These are phyloP conservation scores for Holocentrus rufus DNA, from an alignment of 2,797 vertebrate genomes.

Conservation along the genomic window DNA sequence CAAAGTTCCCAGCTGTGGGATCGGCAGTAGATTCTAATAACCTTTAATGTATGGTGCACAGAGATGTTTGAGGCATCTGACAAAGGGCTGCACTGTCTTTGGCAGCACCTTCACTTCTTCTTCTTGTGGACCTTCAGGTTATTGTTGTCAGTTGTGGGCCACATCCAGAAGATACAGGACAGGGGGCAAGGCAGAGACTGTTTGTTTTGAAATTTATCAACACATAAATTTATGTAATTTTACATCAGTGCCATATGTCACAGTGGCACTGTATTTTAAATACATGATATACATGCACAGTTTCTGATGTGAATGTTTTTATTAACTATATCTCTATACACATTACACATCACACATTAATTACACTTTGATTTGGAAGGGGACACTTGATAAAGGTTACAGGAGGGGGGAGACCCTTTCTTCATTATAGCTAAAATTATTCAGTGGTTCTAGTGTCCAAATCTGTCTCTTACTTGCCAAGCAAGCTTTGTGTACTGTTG, in stretches of 20 bases:
- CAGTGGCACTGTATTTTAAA: not conserved
- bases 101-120: slow-evolving; percentile 1
- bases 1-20: too few relatives aligned
- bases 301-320: not conserved
- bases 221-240: not conserved
- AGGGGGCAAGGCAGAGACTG: not conserved
- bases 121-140: not conserved
- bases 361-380: too few relatives aligned
- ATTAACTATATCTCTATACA: too few relatives aligned
- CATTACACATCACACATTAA: too few relatives aligned
- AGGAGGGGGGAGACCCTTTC: too few relatives aligned
- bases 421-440: not conserved
- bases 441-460: not conserved
- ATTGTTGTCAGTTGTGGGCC: not conserved
- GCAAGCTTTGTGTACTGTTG: too few relatives aligned
- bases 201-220: not conserved
- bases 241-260: not conserved
- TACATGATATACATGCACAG: not conserved
- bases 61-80: not conserved
- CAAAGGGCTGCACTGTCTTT: slow-evolving; percentile 1
- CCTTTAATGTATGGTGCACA: too few relatives aligned
- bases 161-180: not conserved
- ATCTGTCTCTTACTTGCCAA: not conserved
- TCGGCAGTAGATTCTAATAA: too few relatives aligned
- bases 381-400: too few relatives aligned